Percentiles rank a stretch among this genome's conserved stretches.
Evolutionary conservation across 1,140 invertebrate species (phyloP).

Genomic region (Dufourea novaeangliae): DNA sequence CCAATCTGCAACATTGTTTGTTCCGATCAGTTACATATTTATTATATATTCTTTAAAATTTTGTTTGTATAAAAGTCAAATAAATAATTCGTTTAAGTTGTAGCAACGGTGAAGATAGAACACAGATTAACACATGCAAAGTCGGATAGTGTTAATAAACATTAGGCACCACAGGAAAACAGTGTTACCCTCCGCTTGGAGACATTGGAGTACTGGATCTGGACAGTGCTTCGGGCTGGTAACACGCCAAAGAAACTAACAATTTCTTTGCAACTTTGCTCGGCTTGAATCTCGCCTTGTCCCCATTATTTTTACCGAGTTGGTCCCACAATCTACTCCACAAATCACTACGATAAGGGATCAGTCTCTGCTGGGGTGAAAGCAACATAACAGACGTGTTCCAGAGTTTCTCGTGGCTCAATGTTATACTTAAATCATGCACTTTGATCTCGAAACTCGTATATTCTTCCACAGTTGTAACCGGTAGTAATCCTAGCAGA

Average conservation of each 20-base stretch:
- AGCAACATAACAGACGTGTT: slow-evolving; percentile 91
- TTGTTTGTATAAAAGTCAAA: background rate
- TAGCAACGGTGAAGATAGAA: background rate
- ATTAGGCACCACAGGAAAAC: slow-evolving; percentile 37
- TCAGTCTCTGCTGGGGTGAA: slow-evolving; percentile 89
- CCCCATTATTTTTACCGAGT: slow-evolving; percentile 82
- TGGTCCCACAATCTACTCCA: slow-evolving; percentile 92
- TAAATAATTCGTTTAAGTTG: background rate
- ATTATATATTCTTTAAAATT: background rate
- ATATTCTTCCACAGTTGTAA: slow-evolving; percentile 84
- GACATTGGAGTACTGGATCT: slow-evolving; percentile 91
- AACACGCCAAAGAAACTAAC: slow-evolving; percentile 89
- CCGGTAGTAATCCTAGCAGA: slow-evolving; percentile 86
- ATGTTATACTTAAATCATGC: slow-evolving; percentile 79
- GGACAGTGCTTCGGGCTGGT: slow-evolving; percentile 92
- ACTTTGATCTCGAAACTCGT: slow-evolving; percentile 82
- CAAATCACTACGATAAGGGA: slow-evolving; percentile 89
- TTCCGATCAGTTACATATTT: background rate
- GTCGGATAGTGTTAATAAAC: slow-evolving; percentile 3
- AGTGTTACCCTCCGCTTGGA: slow-evolving; percentile 83
- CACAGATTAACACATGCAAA: background rate
- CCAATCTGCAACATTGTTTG: slow-evolving; percentile 65
- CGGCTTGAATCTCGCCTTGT: slow-evolving; percentile 85
- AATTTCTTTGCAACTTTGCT: slow-evolving; percentile 88
- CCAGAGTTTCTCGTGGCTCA: slow-evolving; percentile 87